Base-by-base conservation (phyloP, 2,797 vertebrate species). In the Centropyge bicolor region DNA sequence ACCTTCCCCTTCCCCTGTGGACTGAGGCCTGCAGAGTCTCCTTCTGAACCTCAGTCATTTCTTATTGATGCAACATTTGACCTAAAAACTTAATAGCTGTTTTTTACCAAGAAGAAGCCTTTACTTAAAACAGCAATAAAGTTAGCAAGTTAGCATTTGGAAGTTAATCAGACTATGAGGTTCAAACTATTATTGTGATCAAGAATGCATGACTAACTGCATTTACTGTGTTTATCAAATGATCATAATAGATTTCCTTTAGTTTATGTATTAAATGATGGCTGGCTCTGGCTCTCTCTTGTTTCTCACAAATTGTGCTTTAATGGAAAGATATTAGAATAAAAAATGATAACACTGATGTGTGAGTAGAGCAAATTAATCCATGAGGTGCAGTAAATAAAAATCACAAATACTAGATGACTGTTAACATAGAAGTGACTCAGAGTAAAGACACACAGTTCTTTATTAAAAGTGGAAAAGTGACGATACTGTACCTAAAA, bases 21-120 rank as follows among this genome's bases (percentile, higher is more conserved):
- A 64, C 35, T 6, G 35, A 73, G 8, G 36, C 17, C 83, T 85
- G 24, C 65, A 57, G 64, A 57, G 27, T 35, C 56, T 55, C 74
- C 52, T 73, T 48, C 5, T 48, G 13, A 14, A 48, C 45, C 8
- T 9, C 45, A 0, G 14, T 12, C 36, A 22, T 62, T 6, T 45
- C 17, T 1, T 10, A 3, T 45, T 9, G 10, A 19, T 7, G 40
- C 40, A 41, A 9, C 40, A 2, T 8, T 6, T 16, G 3, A 41
- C n/a, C 6, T 43, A 43, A 41, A 24, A 14, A 16, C 41, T 3
- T 31, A 6, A 45, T 38, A 4, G 4, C 27, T 65, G 20, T n/a
- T 31, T 46, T 48, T 48, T 48, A 64, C 12, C 20, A 27, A 35
- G 10, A 27, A 35, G 10, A 65, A 5, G 19, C 11, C 27, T 35